Conservation (phyloP, 2,888 invertebrate genomes). For the Lepidocyrtoides sp. region DNA sequence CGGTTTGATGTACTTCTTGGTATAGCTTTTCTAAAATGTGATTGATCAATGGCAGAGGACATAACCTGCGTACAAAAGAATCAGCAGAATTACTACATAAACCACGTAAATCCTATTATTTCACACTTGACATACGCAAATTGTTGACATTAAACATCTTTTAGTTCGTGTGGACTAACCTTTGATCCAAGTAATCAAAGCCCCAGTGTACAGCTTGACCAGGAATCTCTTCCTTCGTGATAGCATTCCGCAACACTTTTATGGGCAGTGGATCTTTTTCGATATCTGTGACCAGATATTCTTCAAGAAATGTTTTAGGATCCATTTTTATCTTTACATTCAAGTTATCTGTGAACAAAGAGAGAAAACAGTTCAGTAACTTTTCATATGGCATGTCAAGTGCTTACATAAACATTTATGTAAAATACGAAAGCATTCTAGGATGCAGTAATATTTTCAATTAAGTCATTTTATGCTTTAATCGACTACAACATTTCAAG, state of each 20-base stretch:
- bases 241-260: constrained; percentile 90
- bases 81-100: neutral
- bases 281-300: constrained; percentile 90
- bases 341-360: constrained; percentile 13
- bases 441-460: too few species aligned
- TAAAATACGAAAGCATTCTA: too few species aligned
- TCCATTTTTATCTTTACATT: constrained; percentile 68
- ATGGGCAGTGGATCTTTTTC: constrained; percentile 92
- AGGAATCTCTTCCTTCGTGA: constrained; percentile 90
- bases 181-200: constrained; percentile 92
- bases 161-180: constrained; percentile 88
- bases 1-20: constrained; percentile 89
- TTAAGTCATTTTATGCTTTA: too few species aligned
- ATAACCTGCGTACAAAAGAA: constrained; percentile 89
- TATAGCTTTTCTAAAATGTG: constrained; percentile 90
- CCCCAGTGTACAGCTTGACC: constrained; percentile 93
- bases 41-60: constrained; percentile 90
- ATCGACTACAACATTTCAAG: too few species aligned
- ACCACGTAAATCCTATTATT: neutral
- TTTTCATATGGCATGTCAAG: too few species aligned
- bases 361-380: too few species aligned
- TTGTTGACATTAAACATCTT: neutral
- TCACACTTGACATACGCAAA: neutral
- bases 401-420: too few species aligned
- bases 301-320: constrained; percentile 89